Conservation (phyloP, 2,888 invertebrate species). For the Liopterus haemorrhoidalis region DNA sequence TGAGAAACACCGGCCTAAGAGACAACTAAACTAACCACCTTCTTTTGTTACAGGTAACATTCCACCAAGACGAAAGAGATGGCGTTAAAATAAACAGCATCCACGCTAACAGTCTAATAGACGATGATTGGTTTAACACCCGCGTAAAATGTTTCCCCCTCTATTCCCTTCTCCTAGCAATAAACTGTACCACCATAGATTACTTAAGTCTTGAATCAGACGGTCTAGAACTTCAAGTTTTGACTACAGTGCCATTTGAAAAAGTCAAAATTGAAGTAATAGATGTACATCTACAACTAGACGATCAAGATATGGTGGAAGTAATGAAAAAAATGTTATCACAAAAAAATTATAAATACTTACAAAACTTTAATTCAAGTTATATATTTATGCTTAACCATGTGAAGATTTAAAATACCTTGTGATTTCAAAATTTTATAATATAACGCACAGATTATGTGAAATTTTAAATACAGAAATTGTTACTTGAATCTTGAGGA, state of each 20-base stretch:
- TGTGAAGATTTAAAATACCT: conserved; percentile 35
- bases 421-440: too few species aligned
- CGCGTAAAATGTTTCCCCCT: conserved; percentile 81
- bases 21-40: conserved; percentile 1
- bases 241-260: conserved; percentile 55
- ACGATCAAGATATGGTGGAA: conserved; percentile 38
- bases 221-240: conserved; percentile 50
- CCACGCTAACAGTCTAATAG: conserved; percentile 50
- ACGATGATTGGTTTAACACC: conserved; percentile 58
- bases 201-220: conserved; percentile 63
- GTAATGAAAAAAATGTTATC: conserved; percentile 43
- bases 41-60: conserved; percentile 44
- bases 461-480: too few species aligned
- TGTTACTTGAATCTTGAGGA: too few species aligned
- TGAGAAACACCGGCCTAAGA: too few species aligned
- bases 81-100: conserved; percentile 47
- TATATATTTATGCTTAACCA: conserved; percentile 40
- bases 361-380: conserved; percentile 41
- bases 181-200: conserved; percentile 62
- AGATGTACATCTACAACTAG: conserved; percentile 41
- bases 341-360: conserved; percentile 42
- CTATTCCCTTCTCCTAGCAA: conserved; percentile 72
- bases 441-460: too few species aligned
- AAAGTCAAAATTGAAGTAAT: conserved; percentile 46
- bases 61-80: conserved; percentile 47